Evolutionary conservation across 2,113 vertebrate genomes (phyloP).

Genomic region (Poecilia latipinna): DNA sequence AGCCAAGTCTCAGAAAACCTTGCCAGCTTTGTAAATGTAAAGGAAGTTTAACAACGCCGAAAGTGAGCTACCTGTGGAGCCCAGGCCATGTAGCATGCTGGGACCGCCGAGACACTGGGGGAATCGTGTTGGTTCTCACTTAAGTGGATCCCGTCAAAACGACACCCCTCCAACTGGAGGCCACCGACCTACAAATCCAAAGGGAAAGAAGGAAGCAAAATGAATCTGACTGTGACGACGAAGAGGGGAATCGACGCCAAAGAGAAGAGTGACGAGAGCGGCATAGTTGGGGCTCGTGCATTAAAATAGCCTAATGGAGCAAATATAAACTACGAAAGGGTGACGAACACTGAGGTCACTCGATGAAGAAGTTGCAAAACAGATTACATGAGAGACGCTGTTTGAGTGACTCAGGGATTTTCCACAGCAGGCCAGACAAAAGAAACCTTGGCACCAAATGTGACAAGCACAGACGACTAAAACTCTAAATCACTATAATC

Average conservation of each 20-base stretch:
- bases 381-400: conserved; percentile 12
- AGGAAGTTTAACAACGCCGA: background rate
- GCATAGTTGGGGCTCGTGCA: background rate
- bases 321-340: background rate
- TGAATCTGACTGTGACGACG: background rate
- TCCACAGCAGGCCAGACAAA: conserved; percentile 54
- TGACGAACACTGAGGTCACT: background rate
- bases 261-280: background rate
- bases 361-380: conserved; percentile 14
- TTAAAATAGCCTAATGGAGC: background rate
- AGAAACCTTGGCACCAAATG: conserved; percentile 53
- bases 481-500: conserved; percentile 55
- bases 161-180: conserved; percentile 92
- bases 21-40: background rate
- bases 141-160: conserved; percentile 91
- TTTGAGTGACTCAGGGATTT: conserved; percentile 59
- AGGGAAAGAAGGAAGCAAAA: background rate
- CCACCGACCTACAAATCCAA: conserved; percentile 84
- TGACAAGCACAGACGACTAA: conserved; percentile 44
- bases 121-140: conserved; percentile 94
- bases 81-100: conserved; percentile 94
- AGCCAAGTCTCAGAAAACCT: background rate
- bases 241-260: background rate
- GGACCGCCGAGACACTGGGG: conserved; percentile 91
- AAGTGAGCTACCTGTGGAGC: conserved; percentile 81